A percentile compares a stretch with the other conserved stretches of the same genome.
phyloP scores from a whole-genome alignment of 2,113 vertebrate genomes.

The Oryzias celebensis region DNA sequence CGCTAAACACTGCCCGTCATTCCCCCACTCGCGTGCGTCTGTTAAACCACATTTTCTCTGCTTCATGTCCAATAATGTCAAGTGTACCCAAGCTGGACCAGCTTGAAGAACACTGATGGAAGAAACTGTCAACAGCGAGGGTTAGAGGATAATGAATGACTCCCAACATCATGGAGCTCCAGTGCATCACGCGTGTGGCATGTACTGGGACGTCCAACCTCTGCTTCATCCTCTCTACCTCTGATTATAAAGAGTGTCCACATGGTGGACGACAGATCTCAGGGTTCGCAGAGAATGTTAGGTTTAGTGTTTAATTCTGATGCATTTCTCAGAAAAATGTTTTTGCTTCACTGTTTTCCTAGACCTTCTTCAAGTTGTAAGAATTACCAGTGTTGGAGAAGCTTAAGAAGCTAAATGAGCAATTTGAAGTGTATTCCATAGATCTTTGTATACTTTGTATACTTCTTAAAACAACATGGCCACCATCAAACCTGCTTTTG shows the following conservation, averaged over 20 bases:
- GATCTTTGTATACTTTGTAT: too few species aligned
- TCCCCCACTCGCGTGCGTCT: conserved; percentile 2
- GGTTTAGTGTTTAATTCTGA: too few species aligned
- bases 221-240: conserved; percentile 11
- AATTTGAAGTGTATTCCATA: background rate
- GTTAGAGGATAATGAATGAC: conserved; percentile 22
- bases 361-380: background rate
- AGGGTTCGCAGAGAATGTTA: background rate
- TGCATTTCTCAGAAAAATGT: too few species aligned
- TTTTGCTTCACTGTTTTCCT: background rate
- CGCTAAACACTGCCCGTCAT: conserved; percentile 45
- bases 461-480: too few species aligned
- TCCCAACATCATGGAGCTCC: conserved; percentile 34
- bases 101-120: conserved; percentile 45
- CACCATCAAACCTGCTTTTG: too few species aligned
- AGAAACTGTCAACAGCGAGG: conserved; percentile 42
- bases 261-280: background rate
- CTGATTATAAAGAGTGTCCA: conserved; percentile 1
- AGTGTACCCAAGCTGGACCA: conserved; percentile 30
- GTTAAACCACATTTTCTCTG: conserved; percentile 26
- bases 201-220: conserved; percentile 11
- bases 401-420: background rate
- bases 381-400: background rate
- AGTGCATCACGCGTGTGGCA: conserved; percentile 28
- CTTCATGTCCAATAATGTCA: conserved; percentile 36